Evolutionary conservation across 2,797 vertebrate species (phyloP), one percentile per base, ranked within the genome.

Genomic region (Pangasius mekongensis): DNA sequence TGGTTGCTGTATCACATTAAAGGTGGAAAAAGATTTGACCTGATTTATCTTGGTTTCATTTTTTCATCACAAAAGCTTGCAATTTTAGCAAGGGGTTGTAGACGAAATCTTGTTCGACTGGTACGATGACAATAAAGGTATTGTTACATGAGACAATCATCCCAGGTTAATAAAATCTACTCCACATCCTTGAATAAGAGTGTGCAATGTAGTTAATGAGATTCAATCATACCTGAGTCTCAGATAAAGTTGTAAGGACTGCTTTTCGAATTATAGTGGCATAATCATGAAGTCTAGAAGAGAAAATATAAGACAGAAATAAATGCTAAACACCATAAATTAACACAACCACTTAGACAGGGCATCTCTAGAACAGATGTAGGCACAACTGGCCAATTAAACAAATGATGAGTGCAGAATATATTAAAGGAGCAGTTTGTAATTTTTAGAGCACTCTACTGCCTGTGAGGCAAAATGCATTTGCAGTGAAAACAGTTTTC

Each of bases 261-360:
- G 96, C 97, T 62, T 94, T 95, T 86, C 97, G 96, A 94, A 98
- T 97, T 90, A 96, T 94, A 30, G 90, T 91, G 54, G 97, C 97
- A 0, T 97, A 96, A 67, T 91, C 94, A 90, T 96, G 96, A 58
- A 98, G 95, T 92, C 95, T 97, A 84, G 56, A 1, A 73, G n/a
- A 86, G 36, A 54, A 86, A 52, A 81, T 39, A 54, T 2, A 47
- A 54, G 64, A 74, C 43, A 84, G 54, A 84, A 67, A 78, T 16
- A 84, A 58, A 64, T 56, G 66, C 67, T 71, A 49, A 77, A 49
- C 3, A 49, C 33, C 11, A 54, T 18, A 18, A 8, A 43, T 24
- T 22, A 71, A 39, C 11, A 60, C 10, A 22, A 39, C 3, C 30
- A 36, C 33, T 60, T 62, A 39, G 30, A 80, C 0, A 80, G 77